A percentile compares a stretch with the other conserved stretches of the same genome.
phyloP scores from a whole-genome alignment of 2,113 vertebrate genomes.

The Heterochromis multidens region DNA sequence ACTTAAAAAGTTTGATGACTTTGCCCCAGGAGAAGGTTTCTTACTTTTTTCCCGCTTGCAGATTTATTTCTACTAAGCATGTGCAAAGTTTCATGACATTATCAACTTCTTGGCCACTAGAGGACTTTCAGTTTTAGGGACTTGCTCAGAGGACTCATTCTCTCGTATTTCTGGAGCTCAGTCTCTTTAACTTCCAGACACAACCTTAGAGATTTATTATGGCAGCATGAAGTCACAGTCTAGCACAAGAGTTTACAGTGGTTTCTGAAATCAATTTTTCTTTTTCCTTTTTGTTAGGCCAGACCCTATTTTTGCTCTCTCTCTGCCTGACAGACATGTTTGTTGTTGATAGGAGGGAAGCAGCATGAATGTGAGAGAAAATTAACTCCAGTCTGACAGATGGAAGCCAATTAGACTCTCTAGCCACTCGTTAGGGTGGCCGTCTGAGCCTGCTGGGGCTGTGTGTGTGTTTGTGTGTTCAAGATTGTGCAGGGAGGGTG shows the following conservation, averaged over 20 bases:
- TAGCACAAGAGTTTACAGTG: neutral
- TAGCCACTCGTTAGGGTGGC: neutral
- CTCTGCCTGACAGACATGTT: neutral
- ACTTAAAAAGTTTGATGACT: neutral
- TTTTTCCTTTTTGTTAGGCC: neutral
- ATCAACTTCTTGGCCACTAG: neutral
- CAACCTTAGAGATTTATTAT: neutral
- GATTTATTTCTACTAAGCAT: neutral
- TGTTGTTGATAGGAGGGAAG: neutral
- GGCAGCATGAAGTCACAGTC: neutral
- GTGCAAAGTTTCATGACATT: neutral
- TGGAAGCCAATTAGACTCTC: conserved; percentile 43
- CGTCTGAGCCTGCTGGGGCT: neutral
- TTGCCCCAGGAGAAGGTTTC: neutral
- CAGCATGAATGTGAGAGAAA: conserved; percentile 5
- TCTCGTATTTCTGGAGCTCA: neutral
- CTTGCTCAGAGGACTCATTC: neutral
- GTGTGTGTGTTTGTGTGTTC: neutral
- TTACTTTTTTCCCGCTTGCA: neutral
- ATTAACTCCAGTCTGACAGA: conserved; percentile 38
- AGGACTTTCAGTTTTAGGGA: neutral
- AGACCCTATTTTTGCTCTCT: neutral
- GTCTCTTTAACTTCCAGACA: neutral
- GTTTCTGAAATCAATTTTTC: neutral
- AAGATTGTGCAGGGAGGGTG: neutral